Evolutionary conservation across 2,888 invertebrate species (phyloP), one percentile per base, ranked within the genome.

Genomic region (Lagria hirta): DNA sequence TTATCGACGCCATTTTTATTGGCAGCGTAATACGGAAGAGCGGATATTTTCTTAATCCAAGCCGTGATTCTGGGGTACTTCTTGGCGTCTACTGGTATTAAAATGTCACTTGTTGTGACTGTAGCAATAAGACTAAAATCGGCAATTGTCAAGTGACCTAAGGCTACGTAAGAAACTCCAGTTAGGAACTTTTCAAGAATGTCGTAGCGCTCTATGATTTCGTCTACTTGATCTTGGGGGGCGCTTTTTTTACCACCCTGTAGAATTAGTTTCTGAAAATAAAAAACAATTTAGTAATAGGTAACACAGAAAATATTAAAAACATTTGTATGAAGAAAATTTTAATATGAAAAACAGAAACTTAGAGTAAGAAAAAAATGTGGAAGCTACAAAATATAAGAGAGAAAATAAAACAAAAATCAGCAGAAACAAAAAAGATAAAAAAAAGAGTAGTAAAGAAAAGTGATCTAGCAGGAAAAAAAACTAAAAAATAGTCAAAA

Each of bases 81-180:
- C 17, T 41, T 41, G 3, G 69, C 55, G 20, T 68, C 58, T 11
- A 72, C 49, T 2, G 75, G 74, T 3, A 76, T 33, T 8, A 79
- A 46, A 10, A 71, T 48, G 43, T 70, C 62, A 12, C 74, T 54
- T 1, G 77, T 74, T 8, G 72, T 72, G 6, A 78, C 55, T 2
- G 78, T 75, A 2, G 74, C 51, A 12, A 63, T 40, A 11, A 60
- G 46, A 34, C 61, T 60, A 13, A 67, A 48, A 47, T 70, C 70
- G 6, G 68, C 67, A 15, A 70, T 61, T 1, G 68, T 65, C 15
- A 68, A 29, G 2, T 58, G 52, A 11, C 61, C 57, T 5, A 64
- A 66, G 13, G 62, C 62, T 10, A 66, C 37, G 55, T 60, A 38
- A 4, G 32, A 7, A 20, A 17, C 28, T 8, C 11, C 0, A 6